Evolutionary conservation across 2,888 invertebrate species (phyloP).

Genomic region (Herminia tarsipennalis): DNA sequence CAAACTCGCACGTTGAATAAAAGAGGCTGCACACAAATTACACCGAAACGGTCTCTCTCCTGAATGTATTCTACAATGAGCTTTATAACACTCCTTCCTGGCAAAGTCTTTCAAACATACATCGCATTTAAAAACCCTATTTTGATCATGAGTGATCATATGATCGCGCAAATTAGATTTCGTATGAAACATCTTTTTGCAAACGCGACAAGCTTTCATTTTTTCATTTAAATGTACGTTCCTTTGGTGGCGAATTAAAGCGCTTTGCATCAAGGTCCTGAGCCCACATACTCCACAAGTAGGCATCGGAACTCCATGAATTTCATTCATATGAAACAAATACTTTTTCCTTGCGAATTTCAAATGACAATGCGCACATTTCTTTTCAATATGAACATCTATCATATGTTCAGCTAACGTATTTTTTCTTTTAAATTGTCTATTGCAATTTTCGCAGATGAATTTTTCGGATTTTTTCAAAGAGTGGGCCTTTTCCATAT

Average conservation of each 20-base stretch:
- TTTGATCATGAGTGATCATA: constrained; percentile 43
- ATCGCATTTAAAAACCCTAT: constrained; percentile 34
- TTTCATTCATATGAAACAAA: constrained; percentile 45
- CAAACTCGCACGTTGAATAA: constrained; percentile 54
- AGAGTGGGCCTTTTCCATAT: neutral
- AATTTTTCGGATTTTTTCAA: constrained; percentile 24
- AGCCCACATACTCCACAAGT: constrained; percentile 46
- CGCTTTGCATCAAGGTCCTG: constrained; percentile 26
- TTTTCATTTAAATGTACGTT: constrained; percentile 49
- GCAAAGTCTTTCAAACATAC: constrained; percentile 29
- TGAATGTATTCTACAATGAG: constrained; percentile 19
- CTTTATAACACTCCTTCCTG: constrained; percentile 1
- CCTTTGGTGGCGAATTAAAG: constrained; percentile 41
- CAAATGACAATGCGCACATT: constrained; percentile 31
- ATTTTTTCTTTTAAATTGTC: constrained; percentile 46
- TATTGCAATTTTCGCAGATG: constrained; percentile 33
- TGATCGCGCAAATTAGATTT: constrained; percentile 44
- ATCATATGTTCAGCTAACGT: constrained; percentile 43
- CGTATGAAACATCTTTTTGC: constrained; percentile 48
- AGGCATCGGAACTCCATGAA: constrained; percentile 43
- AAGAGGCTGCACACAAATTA: constrained; percentile 51
- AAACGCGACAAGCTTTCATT: constrained; percentile 38
- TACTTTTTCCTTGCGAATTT: constrained; percentile 35
- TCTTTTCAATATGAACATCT: constrained; percentile 38
- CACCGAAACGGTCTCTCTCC: constrained; percentile 38